Evolutionary conservation across 2,797 vertebrate species (phyloP).

Genomic region (Hydrolagus colliei): DNA sequence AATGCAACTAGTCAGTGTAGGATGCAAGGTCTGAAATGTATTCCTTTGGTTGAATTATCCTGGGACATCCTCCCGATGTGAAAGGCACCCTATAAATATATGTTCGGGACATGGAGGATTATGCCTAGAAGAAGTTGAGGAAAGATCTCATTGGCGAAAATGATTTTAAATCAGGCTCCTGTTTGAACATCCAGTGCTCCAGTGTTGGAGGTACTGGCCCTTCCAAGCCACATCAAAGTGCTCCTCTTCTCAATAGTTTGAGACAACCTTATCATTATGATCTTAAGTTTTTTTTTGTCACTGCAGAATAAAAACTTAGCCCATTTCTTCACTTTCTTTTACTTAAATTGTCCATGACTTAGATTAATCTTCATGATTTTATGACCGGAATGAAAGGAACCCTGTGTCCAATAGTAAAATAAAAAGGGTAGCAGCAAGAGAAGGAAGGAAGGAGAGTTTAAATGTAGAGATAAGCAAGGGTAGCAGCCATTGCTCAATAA

Average conservation of each 20-base stretch:
- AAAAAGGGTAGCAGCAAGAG: neutral
- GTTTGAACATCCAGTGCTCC: neutral
- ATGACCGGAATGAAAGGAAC: neutral
- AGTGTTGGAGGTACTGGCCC: neutral
- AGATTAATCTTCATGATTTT: neutral
- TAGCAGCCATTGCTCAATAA: neutral
- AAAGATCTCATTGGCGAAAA: neutral
- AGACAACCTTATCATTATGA: neutral
- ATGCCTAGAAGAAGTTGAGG: neutral
- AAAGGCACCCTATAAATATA: too few relatives aligned
- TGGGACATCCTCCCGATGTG: too few relatives aligned
- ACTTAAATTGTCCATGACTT: neutral
- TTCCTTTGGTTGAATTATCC: too few relatives aligned
- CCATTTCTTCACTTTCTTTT: neutral
- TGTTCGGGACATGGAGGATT: neutral
- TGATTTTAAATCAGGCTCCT: neutral
- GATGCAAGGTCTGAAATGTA: too few relatives aligned
- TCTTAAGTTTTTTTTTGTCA: neutral
- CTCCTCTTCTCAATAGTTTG: neutral
- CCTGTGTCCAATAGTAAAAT: neutral
- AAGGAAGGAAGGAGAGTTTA: neutral
- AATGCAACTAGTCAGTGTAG: too few relatives aligned
- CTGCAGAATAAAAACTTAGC: neutral
- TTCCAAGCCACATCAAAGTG: neutral
- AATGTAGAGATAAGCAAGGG: neutral